phyloP scores from a whole-genome alignment of 2,113 vertebrate genomes.

The Sapajus apella region DNA sequence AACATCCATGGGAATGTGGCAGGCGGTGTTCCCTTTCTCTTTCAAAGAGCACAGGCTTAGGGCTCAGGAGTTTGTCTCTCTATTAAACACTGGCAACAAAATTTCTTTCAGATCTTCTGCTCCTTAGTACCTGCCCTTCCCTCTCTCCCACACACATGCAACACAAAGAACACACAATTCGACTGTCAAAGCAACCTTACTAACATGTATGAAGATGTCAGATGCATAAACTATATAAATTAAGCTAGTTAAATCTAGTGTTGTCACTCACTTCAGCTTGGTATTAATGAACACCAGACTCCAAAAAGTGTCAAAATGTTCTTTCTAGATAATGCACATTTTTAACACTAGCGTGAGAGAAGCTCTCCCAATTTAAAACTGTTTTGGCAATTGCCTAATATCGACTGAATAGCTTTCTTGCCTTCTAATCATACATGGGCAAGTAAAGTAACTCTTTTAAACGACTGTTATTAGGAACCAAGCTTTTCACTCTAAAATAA shows the following conservation, averaged over 20 bases:
- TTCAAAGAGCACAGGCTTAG: background rate
- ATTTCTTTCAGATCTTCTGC: background rate
- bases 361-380: background rate
- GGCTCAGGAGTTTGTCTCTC: background rate
- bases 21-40: background rate
- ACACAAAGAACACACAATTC: background rate
- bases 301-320: background rate
- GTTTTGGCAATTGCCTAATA: background rate
- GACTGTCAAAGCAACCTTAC: background rate
- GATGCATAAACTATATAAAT: background rate
- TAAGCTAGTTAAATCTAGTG: background rate
- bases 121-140: background rate
- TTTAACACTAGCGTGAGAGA: background rate
- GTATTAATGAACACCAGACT: slow-evolving; percentile 3
- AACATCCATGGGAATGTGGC: background rate
- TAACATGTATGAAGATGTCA: background rate
- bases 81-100: slow-evolving; percentile 9
- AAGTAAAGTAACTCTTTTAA: slow-evolving; percentile 31
- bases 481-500: slow-evolving; percentile 16
- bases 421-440: slow-evolving; percentile 2
- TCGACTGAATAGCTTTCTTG: background rate
- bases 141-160: background rate
- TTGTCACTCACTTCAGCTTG: background rate
- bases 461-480: background rate
- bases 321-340: background rate